A percentile compares a stretch with the other conserved stretches of the same genome.
Evolutionary conservation across 2,888 invertebrate species (phyloP).

Genomic region (Pandemis corylana): DNA sequence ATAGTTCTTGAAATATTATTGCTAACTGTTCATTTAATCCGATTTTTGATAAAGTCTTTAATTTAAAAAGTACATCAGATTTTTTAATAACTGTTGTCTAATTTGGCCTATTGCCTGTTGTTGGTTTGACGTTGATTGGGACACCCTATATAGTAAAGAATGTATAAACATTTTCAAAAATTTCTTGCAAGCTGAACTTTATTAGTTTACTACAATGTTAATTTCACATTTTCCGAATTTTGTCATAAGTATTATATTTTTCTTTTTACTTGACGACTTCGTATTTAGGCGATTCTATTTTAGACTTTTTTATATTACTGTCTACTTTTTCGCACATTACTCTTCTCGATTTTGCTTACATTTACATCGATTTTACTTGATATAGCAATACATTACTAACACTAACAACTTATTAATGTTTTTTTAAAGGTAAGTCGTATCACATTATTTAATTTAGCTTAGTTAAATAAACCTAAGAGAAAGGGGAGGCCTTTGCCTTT

Average conservation of each 20-base stretch:
- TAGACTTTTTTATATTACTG: slow-evolving; percentile 43
- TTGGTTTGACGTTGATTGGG: no score
- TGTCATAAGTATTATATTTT: not conserved
- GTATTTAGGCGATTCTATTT: slow-evolving; percentile 41
- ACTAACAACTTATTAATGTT: slow-evolving; percentile 20
- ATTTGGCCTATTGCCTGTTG: no score
- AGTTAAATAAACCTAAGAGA: not conserved
- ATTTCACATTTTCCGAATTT: not conserved
- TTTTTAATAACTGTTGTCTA: no score
- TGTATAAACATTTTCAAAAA: not conserved
- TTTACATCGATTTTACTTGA: slow-evolving; percentile 10
- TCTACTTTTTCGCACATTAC: slow-evolving; percentile 82
- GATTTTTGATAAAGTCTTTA: no score
- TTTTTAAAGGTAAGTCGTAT: not conserved
- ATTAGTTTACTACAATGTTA: no score
- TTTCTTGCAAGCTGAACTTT: no score
- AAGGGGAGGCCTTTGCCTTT: no score
- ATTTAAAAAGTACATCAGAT: no score
- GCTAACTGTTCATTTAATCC: no score
- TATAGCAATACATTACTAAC: not conserved
- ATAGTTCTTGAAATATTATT: no score
- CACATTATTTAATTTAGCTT: not conserved
- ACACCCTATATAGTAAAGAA: not conserved
- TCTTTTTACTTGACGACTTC: not conserved
- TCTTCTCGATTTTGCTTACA: slow-evolving; percentile 54